These are phyloP conservation scores for Danio tinwini DNA, from an alignment of 2,797 vertebrate genomes.

Conservation along the genomic window DNA sequence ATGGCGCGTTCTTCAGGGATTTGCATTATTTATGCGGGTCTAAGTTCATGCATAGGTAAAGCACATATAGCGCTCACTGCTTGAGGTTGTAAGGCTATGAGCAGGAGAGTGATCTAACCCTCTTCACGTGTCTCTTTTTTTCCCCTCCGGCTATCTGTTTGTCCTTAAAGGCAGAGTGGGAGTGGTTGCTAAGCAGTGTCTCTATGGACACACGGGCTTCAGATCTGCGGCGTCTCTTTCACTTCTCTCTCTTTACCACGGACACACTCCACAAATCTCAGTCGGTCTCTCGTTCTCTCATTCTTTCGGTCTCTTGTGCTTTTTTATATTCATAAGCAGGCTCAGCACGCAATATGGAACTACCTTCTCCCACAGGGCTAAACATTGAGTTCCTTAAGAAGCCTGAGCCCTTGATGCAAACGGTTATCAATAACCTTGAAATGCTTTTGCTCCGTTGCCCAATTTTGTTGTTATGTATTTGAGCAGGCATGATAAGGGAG, in stretches of 20 bases:
- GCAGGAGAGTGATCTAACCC: constrained; percentile 44
- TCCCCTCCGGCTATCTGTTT: constrained; percentile 61
- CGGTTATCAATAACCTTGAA: constrained; percentile 84
- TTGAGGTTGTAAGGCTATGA: constrained; percentile 29
- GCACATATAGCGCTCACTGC: constrained; percentile 21
- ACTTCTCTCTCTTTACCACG: constrained; percentile 49
- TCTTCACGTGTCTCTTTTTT: constrained; percentile 42
- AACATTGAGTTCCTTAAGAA: constrained; percentile 67
- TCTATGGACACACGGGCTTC: constrained; percentile 57
- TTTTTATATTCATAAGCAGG: constrained; percentile 63
- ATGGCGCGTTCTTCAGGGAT: constrained; percentile 3
- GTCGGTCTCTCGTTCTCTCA: constrained; percentile 61
- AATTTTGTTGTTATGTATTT: constrained; percentile 70
- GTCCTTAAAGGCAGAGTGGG: constrained; percentile 52
- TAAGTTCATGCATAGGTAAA: constrained; percentile 49
- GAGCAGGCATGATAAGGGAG: constrained; percentile 56
- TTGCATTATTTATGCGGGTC: constrained; percentile 45
- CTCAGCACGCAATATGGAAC: constrained; percentile 72
- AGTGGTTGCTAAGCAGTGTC: constrained; percentile 53
- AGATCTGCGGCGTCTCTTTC: constrained; percentile 45
- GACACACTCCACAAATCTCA: constrained; percentile 52
- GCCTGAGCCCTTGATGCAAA: constrained; percentile 81
- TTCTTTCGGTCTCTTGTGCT: constrained; percentile 63
- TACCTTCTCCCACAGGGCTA: constrained; percentile 75
- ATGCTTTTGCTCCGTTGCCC: constrained; percentile 72